Base-by-base conservation (phyloP, 92 coral and sea anemone genomes). In the Bergia puertoricense region DNA sequence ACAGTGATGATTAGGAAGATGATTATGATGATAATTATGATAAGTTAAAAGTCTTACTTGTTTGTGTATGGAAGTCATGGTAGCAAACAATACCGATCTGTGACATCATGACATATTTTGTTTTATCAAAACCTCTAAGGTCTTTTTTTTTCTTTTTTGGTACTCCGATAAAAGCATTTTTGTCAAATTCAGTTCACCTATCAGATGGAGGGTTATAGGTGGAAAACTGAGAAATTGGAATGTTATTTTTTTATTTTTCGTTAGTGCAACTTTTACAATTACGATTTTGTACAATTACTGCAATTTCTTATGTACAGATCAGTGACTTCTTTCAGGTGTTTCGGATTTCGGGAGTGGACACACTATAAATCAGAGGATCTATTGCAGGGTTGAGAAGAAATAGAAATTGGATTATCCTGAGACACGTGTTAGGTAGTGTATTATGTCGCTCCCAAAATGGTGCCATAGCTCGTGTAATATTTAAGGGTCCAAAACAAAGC, bases 251-350 rank as follows among this genome's bases (percentile, higher is more conserved):
- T 72, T 41, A 20, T 72, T 37, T 23, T 72, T 37, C 76, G 76
- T 72, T 72, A 8, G 76, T 72, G 76, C 36, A 72, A 23, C 43
- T 15, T 72, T 37, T 6, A 72, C 5, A 71, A 72, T 72, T 46
- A 4, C 51, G 7, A n/a, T 14, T 20, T 72, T 20, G 8, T 72
- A 3, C 76, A 36, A 22, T 72, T 20, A 72, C 76, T 36, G 43
- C 3, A 72, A 72, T 5, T 10, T 1, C 37, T 72, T 37, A 72
- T 72, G 76, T 72, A 72, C 76, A 72, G 38, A 42, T 72, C 42
- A 74, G 46, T 30, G 78, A 74, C 79, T 40, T 11, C 62, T 77
- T 77, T 7, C 81, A 77, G 39, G 81, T 62, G 56, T 74, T 74
- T 11, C 79, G 44, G 3, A 74, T 74, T 74, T 74, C 79, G 2